Evolutionary conservation across 1,140 invertebrate species (phyloP), one percentile per base, ranked within the genome.

Genomic region (Heliconius hermathena): DNA sequence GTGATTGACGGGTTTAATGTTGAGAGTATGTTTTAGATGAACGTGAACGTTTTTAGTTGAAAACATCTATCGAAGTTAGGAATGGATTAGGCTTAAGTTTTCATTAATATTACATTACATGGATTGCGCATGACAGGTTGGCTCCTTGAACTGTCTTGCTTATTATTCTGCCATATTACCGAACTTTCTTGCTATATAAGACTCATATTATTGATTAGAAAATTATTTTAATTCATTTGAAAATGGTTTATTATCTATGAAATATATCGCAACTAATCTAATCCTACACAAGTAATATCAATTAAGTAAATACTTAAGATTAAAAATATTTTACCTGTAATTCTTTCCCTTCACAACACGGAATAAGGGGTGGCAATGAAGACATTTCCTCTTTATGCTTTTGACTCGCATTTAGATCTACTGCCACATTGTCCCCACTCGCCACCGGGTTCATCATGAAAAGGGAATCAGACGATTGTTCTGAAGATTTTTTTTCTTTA

Each of bases 291-390:
- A 13, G 9, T 13, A 0, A 46, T 46, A 11, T 46, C 41, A 46
- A 3, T 46, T 4, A 46, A 3, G 18, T 11, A 1, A 13, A 13
- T 52, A 52, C 49, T 52, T 52, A 52, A 20, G 49, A 20, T 20
- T 20, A 52, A 52, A 46, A 20, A 20, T 20, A 20, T 18, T 16
- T 73, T 83, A 93, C 92, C 90, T 89, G 90, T 71, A 94, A 83
- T 73, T 94, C 92, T 79, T 84, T 91, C 5, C 91, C 92, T 78
- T 94, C 93, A 70, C 91, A 94, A 76, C 91, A 93, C 1, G 93
- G 93, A 22, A 94, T 87, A 8, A 94, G 88, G 11, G 83, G 81
- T 2, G 91, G 93, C 60, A 76, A 70, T 3, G 36, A 33, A 29
- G 73, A 22, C 41, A 90, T 57, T 73, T 92, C 91, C 33, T 92